These are phyloP conservation scores for Acridotheres tristis DNA, from an alignment of 2,797 vertebrate species.

Conservation along the genomic window DNA sequence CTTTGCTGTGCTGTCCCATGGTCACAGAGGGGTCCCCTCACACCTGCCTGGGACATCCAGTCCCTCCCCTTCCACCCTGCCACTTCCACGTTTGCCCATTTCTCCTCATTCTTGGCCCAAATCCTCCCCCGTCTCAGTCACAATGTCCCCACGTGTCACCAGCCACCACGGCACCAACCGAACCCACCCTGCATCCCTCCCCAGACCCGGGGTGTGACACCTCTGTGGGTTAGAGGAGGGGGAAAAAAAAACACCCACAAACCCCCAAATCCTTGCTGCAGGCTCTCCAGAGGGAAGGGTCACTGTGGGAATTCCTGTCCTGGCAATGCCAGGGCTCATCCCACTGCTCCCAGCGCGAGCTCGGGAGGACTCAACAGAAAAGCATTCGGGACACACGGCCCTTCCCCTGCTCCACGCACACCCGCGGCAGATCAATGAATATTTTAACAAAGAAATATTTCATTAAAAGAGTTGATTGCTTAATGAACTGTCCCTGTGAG, in stretches of 20 bases:
- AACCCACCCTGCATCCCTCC: fast-evolving
- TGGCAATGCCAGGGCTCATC: conserved; percentile 29
- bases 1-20: fast-evolving
- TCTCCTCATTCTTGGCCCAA: neutral
- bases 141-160: fast-evolving
- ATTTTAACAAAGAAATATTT: conserved; percentile 83
- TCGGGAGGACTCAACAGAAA: conserved; percentile 19
- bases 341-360: neutral
- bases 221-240: neutral
- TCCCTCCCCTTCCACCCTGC: neutral
- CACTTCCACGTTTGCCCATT: neutral
- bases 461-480: conserved; percentile 80
- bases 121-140: fast-evolving
- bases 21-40: neutral
- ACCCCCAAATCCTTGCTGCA: neutral
- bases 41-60: fast-evolving
- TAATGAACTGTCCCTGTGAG: conserved; percentile 81
- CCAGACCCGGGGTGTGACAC: neutral
- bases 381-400: conserved; percentile 47
- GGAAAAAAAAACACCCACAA: too few relatives aligned
- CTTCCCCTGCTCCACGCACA: conserved; percentile 37
- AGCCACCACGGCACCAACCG: fast-evolving
- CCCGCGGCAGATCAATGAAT: conserved; percentile 74
- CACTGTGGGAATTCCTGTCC: neutral
- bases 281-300: neutral